A percentile compares a stretch with the other conserved stretches of the same genome.
phyloP scores from a whole-genome alignment of 2,797 vertebrate genomes.

The Oryzias dopingdopingensis region DNA sequence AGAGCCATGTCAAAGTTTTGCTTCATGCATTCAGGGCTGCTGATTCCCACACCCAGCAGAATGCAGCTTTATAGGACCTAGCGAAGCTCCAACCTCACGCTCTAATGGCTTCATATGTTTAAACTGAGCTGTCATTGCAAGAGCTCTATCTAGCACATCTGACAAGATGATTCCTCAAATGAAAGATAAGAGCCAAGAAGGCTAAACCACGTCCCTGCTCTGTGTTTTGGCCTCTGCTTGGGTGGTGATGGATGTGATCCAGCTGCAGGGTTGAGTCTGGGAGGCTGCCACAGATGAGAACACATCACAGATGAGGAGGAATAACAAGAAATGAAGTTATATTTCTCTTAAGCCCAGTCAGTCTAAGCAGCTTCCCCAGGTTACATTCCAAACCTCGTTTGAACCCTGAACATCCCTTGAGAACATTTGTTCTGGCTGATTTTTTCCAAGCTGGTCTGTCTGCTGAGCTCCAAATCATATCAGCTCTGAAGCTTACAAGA shows the following conservation, averaged over 20 bases:
- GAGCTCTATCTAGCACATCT: conserved; percentile 57
- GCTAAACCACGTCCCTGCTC: conserved; percentile 49
- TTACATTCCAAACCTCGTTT: conserved; percentile 11
- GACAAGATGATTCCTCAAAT: conserved; percentile 64
- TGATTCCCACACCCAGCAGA: conserved; percentile 35
- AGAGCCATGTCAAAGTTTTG: conserved; percentile 45
- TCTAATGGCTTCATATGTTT: conserved; percentile 64
- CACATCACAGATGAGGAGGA: conserved; percentile 17
- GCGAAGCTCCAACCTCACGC: conserved; percentile 47
- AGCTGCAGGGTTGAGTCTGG: conserved; percentile 43
- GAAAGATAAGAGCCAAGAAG: conserved; percentile 57
- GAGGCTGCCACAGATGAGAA: conserved; percentile 16
- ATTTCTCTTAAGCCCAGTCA: conserved; percentile 3
- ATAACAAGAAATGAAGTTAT: conserved; percentile 24
- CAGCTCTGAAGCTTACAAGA: no score
- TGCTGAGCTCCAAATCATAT: conserved; percentile 13
- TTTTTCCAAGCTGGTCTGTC: conserved; percentile 11
- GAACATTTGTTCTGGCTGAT: conserved; percentile 42
- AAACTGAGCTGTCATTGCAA: conserved; percentile 49
- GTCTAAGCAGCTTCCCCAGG: conserved; percentile 1
- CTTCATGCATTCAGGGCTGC: conserved; percentile 41
- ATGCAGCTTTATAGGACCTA: conserved; percentile 46
- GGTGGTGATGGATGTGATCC: conserved; percentile 48
- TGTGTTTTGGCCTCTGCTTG: conserved; percentile 33
- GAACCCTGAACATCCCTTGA: conserved; percentile 30